Evolutionary conservation across 2,888 invertebrate species (phyloP), one percentile per base, ranked within the genome.

Genomic region (Villa cingulata): DNA sequence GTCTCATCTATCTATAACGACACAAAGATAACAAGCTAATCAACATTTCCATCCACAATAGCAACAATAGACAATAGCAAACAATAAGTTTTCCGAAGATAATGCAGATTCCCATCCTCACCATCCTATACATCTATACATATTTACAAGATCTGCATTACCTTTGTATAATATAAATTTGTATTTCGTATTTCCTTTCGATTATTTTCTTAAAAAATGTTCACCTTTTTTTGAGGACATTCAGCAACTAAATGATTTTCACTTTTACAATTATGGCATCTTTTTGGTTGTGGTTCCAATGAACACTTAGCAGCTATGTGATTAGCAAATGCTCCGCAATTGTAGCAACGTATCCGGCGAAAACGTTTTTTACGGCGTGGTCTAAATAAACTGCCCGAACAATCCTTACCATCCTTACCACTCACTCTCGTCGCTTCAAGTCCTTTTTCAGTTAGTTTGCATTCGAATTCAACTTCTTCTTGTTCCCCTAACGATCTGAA

Each of bases 251-350:
- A 75, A 70, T 92, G 92, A 59, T 85, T 86, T 58, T 84, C 83
- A 57, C 86, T 81, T 66, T 88, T 89, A 70, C 91, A 92, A 64
- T 81, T 79, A 71, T 92, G 90, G 70, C 92, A 92, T 60, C 37
- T 27, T 72, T 91, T 91, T 58, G 90, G 90, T 71, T 88, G 84
- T 45, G 90, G 90, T 15, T 87, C 89, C 63, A 85, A 74, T 54
- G 80, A 78, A 69, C 92, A 92, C 66, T 89, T 89, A 34, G 88
- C 84, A 32, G 92, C 91, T 62, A 91, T 83, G 70, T 92, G 92
- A 69, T 90, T 90, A 43, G 88, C 86, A 63, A 90, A 89, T 68
- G 89, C 87, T 5, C 91, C 90, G 62, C 91, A 92, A 67, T 92
- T 92, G 70, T 90, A 92, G 72, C 91, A 92, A 63, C 89, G 82